Evolutionary conservation across 2,888 invertebrate genomes (phyloP), one percentile per base, ranked within the genome.

Genomic region (Oscheius myriophilus): DNA sequence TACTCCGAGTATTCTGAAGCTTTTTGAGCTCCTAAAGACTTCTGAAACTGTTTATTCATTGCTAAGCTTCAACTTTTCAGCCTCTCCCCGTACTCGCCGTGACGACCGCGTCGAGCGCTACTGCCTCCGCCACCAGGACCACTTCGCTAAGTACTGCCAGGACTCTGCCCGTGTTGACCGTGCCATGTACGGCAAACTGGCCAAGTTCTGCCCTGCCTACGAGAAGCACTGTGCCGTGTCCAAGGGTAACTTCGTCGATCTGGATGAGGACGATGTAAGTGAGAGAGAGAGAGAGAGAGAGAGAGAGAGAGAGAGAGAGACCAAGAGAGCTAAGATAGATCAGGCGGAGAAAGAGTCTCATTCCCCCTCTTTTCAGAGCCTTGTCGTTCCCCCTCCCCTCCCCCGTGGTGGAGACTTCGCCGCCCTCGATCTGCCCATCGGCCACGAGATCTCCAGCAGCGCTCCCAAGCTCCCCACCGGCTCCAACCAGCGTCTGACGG

Each of bases 151-250:
- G 66, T 82, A 72, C 73, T 82, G 82, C 45, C 70, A 72, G n/a
- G 61, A 74, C 18, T 72, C 59, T n/a, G 53, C 55, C 39, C 72
- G 71, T 58, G 63, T 77, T 51, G 74, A 75, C 53, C 69, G 72
- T 43, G 70, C 64, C 42, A 67, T 71, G 39, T 76, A 64, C 61
- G 70, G 70, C 65, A 82, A 82, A 66, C 71, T 82, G 33, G 67
- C 75, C 71, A 78, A 80, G 69, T 82, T 82, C 77, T 82, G 82
- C 70, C 81, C 82, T 58, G 78, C 73, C 16, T 82, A 73, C 78
- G 80, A 81, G 67, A 80, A 80, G 70, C 76, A 78, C 70, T 81
- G 81, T 49, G 67, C 74, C 46, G 71, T 70, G 39, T 70, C 72
- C 69, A 75, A 75, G 70, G 70, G 33, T 14, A 23, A 11, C 26